Percentiles rank a stretch among this genome's conserved stretches.
Conservation (phyloP, 2,888 invertebrate genomes). For the Itoplectis maculator region DNA sequence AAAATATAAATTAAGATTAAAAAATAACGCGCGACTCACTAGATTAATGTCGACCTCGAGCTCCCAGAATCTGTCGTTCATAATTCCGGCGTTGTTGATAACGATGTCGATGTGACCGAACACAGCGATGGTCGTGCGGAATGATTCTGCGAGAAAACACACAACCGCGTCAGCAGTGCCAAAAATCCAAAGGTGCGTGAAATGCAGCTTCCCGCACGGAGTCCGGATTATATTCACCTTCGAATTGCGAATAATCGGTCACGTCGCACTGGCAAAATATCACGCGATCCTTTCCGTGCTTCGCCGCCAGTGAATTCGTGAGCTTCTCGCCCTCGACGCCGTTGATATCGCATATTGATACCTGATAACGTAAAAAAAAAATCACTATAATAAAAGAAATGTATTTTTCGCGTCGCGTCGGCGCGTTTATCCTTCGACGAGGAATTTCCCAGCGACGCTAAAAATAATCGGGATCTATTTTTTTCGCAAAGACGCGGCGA, state of each 20-base stretch:
- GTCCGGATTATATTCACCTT: constrained; percentile 85
- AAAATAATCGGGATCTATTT: constrained; percentile 24
- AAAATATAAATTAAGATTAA: neutral
- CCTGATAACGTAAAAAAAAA: constrained; percentile 85
- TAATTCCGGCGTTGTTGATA: constrained; percentile 92
- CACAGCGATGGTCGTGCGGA: constrained; percentile 90
- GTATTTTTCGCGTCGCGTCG: no score
- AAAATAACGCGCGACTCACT: constrained; percentile 85
- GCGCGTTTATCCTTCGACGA: neutral
- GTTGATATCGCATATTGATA: constrained; percentile 91
- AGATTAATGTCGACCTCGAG: constrained; percentile 91
- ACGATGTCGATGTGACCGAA: constrained; percentile 91
- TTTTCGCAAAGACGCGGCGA: constrained; percentile 14
- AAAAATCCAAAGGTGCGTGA: constrained; percentile 5
- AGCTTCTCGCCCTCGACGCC: constrained; percentile 89
- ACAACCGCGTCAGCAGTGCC: no score
- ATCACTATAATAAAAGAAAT: no score
- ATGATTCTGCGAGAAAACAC: constrained; percentile 87
- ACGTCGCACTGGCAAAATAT: constrained; percentile 91
- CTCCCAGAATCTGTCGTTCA: constrained; percentile 92
- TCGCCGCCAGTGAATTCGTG: constrained; percentile 87
- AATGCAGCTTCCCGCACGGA: neutral
- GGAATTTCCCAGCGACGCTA: neutral
- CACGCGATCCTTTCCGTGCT: constrained; percentile 89
- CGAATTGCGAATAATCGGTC: constrained; percentile 92